Evolutionary conservation across 2,888 invertebrate species (phyloP), one percentile per base, ranked within the genome.

Genomic region (Dryococelus australis): DNA sequence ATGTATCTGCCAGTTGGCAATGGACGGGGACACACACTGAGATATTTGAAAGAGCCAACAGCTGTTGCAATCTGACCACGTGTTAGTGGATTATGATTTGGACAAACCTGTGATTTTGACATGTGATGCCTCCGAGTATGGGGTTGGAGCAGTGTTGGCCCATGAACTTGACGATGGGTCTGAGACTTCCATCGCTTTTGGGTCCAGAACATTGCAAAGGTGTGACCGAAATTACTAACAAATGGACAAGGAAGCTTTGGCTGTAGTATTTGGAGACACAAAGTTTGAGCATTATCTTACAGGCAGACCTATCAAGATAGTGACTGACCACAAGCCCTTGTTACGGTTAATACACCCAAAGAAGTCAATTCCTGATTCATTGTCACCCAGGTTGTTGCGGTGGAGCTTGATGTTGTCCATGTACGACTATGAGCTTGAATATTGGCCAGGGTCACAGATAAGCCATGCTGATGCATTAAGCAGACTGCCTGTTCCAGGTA

Each of bases 121-220:
- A 8, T 65, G 65, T 24, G 65, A 65, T 65, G n/a, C 65, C 8
- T 65, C 65, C 1, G 65, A 65, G 65, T 16, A 24, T 65, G 65
- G 65, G 24, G 24, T 65, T 0, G n/a, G 65, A 24, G 89, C 91
- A 3, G 90, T 91, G 12, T 88, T 91, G 81, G 87, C 88, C 43
- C 91, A 91, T 85, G 89, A 88, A 35, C 88, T 88, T 35, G 88
- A 87, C n/a, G 90, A 91, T 88, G 90, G 91, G 16, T 88, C 89
- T 43, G 91, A 91, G 87, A 85, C 87, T 88, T 89, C 92, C 10
- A 90, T 92, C n/a, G 90, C 90, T 10, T 65, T 65, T 65, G 65
- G 65, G 20, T 65, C 65, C 16, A 65, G 65, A 24, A 65, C 65
- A 65, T 9, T 65, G 20, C 65, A 24, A 65, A 20, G 24, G n/a